Evolutionary conservation across 2,888 invertebrate species (phyloP).

Genomic region (Drosophila koepferae): DNA sequence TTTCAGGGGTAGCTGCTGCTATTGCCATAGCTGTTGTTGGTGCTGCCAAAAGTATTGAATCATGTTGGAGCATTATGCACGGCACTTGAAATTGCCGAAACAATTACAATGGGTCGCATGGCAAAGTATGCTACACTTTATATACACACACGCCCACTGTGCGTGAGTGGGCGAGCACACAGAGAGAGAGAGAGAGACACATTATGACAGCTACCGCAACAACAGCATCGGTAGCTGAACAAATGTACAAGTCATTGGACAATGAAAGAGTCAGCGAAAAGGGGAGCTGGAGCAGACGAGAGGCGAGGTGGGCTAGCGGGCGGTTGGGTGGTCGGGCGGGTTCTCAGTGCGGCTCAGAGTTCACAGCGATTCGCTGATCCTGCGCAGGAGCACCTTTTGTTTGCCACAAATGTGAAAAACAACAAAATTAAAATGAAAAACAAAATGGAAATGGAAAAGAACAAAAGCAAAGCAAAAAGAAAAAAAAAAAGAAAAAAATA

Average conservation of each 20-base stretch:
- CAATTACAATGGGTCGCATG: constrained; percentile 67
- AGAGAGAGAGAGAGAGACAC: constrained; percentile 17
- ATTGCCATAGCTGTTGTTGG: constrained; percentile 6
- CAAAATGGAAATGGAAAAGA: constrained; percentile 12
- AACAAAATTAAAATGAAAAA: constrained; percentile 46
- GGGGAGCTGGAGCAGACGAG: background rate
- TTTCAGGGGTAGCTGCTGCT: constrained; percentile 54
- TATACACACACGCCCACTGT: constrained; percentile 40
- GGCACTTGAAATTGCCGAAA: constrained; percentile 79
- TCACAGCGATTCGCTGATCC: constrained; percentile 73
- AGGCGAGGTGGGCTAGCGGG: background rate
- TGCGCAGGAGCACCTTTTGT: constrained; percentile 78
- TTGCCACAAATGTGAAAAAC: constrained; percentile 70
- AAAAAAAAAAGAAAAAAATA: constrained; percentile 17
- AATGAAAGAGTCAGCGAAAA: constrained; percentile 42
- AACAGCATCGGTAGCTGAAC: constrained; percentile 38
- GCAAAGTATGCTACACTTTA: constrained; percentile 72
- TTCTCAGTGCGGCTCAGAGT: constrained; percentile 63
- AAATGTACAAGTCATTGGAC: constrained; percentile 77
- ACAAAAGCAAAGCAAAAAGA: constrained; percentile 43
- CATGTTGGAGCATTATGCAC: constrained; percentile 77
- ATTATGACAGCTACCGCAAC: constrained; percentile 67
- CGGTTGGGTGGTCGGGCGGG: background rate
- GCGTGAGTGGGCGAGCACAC: constrained; percentile 27
- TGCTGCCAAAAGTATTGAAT: constrained; percentile 69